These are phyloP conservation scores for Pteronura brasiliensis DNA, from an alignment of 2,113 vertebrate species.

Conservation along the genomic window DNA sequence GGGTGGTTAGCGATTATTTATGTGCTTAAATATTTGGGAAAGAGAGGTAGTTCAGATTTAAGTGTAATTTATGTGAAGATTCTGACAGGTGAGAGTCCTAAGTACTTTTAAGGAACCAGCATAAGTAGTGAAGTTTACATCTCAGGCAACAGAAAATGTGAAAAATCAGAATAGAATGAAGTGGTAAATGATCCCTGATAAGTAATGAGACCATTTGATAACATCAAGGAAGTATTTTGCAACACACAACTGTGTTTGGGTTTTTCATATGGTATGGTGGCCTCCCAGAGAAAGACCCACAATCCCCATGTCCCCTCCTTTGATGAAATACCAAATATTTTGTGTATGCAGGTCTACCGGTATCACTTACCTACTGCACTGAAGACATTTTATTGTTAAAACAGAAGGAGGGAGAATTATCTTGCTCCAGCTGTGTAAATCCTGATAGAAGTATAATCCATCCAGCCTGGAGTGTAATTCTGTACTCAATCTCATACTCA, in stretches of 20 bases:
- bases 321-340: conserved; percentile 21
- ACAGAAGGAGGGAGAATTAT: conserved; percentile 42
- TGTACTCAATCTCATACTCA: conserved; percentile 10
- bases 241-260: neutral
- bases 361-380: conserved; percentile 43
- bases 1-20: conserved; percentile 81
- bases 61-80: conserved; percentile 74
- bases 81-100: conserved; percentile 67
- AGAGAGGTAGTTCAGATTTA: conserved; percentile 78
- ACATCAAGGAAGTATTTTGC: conserved; percentile 28
- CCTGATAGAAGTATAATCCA: conserved; percentile 50
- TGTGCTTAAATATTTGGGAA: conserved; percentile 85
- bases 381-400: conserved; percentile 51
- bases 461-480: neutral
- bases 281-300: neutral
- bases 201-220: conserved; percentile 22
- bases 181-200: neutral
- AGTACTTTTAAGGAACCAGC: neutral
- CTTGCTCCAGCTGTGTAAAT: conserved; percentile 54
- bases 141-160: neutral
- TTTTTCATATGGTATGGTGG: neutral
- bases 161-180: conserved; percentile 32
- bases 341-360: neutral
- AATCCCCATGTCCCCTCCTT: neutral
- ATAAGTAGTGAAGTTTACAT: conserved; percentile 28